Evolutionary conservation across 2,888 invertebrate genomes (phyloP).

Genomic region (Watsonalla cultraria): DNA sequence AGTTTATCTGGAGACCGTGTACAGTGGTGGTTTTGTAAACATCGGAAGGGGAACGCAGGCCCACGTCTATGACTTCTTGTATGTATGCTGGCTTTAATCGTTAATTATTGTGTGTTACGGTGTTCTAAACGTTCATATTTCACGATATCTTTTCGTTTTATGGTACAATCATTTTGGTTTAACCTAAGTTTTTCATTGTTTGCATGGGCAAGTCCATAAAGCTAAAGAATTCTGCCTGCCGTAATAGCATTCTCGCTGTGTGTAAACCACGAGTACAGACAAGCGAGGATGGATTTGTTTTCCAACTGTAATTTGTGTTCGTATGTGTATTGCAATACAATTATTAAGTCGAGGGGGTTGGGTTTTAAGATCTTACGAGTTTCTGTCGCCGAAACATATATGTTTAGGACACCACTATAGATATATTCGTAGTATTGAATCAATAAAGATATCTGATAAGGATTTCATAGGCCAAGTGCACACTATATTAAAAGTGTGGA

Average conservation of each 20-base stretch:
- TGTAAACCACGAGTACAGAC: conserved; percentile 35
- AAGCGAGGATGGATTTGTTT: conserved; percentile 5
- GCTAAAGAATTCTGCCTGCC: conserved; percentile 36
- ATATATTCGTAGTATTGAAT: background rate
- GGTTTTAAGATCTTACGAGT: conserved; percentile 7
- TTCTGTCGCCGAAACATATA: conserved; percentile 14
- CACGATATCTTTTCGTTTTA: conserved; percentile 30
- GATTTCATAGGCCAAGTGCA: background rate
- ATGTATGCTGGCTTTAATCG: conserved; percentile 65
- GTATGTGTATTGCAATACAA: conserved; percentile 3
- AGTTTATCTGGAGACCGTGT: conserved; percentile 47
- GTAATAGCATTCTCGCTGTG: conserved; percentile 34
- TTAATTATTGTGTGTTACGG: conserved; percentile 37
- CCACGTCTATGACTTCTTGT: conserved; percentile 78
- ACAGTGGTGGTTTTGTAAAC: conserved; percentile 72
- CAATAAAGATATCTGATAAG: background rate
- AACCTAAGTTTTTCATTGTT: conserved; percentile 52
- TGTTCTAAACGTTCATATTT: conserved; percentile 25
- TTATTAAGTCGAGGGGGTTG: conserved; percentile 12
- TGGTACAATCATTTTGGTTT: conserved; percentile 28
- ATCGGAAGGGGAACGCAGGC: conserved; percentile 70
- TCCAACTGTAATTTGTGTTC: conserved; percentile 6
- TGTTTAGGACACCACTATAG: conserved; percentile 1
- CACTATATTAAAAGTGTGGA: background rate
- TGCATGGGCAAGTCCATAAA: conserved; percentile 25